Percentiles rank a stretch among this genome's conserved stretches.
phyloP scores from a whole-genome alignment of 2,797 vertebrate genomes.

The Acestrorhynchus altus region DNA sequence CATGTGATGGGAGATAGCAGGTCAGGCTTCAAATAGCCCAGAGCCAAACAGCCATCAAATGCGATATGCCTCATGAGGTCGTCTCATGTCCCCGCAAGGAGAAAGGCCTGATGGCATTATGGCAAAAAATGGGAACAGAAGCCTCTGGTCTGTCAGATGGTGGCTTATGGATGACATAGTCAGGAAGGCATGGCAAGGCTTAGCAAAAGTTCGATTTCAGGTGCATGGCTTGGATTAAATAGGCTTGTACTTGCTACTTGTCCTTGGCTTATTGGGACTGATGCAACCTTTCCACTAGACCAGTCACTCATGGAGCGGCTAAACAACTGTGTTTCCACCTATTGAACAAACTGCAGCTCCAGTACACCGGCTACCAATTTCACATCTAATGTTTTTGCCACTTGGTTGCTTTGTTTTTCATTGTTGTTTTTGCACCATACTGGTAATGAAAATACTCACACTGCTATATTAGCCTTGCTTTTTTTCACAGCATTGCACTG shows the following conservation, averaged over 20 bases:
- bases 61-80: not conserved
- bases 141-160: not conserved
- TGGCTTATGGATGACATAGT: not conserved
- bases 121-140: not conserved
- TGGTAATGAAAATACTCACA: too few species aligned
- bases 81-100: not conserved
- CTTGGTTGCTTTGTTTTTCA: too few species aligned
- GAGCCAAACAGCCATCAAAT: not conserved
- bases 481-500: too few species aligned
- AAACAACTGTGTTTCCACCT: too few species aligned
- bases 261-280: not conserved
- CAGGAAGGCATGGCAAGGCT: not conserved
- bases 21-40: not conserved
- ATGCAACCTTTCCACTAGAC: not conserved
- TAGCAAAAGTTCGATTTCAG: not conserved
- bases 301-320: too few species aligned
- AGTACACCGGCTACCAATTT: too few species aligned
- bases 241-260: not conserved
- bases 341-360: too few species aligned
- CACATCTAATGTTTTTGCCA: too few species aligned
- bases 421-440: too few species aligned
- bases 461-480: too few species aligned
- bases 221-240: not conserved
- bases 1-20: not conserved
- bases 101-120: not conserved